phyloP scores from a whole-genome alignment of 2,113 vertebrate genomes.

The Peromyscus leucopus region DNA sequence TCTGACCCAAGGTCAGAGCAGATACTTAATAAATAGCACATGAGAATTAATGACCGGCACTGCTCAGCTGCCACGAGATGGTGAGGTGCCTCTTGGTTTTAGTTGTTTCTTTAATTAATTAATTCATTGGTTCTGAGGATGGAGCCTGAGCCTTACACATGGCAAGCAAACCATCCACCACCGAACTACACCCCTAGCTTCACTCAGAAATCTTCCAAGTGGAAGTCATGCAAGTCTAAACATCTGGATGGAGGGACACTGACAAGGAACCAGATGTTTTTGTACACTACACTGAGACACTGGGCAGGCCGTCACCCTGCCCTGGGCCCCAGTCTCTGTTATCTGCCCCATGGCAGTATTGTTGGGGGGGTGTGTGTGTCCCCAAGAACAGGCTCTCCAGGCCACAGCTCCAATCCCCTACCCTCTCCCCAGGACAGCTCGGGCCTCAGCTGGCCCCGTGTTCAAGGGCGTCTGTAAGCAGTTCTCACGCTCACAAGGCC shows the following conservation, averaged over 20 bases:
- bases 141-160: background rate
- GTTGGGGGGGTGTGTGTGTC: too few species aligned
- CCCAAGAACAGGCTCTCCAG: background rate
- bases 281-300: too few species aligned
- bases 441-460: conserved; percentile 93
- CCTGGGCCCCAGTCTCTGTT: background rate
- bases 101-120: background rate
- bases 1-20: background rate
- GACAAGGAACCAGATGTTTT: background rate
- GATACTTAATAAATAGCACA: background rate
- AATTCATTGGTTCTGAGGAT: background rate
- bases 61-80: background rate
- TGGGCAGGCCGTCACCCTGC: background rate
- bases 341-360: background rate
- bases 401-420: conserved; percentile 50
- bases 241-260: background rate
- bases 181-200: background rate
- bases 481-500: conserved; percentile 98
- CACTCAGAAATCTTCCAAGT: background rate
- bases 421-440: conserved; percentile 90
- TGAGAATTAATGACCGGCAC: background rate
- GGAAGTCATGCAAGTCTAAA: background rate
- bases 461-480: conserved; percentile 97
- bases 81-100: background rate
- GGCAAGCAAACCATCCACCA: too few species aligned